phyloP scores from a whole-genome alignment of 2,113 vertebrate genomes.

The Pteronura brasiliensis region DNA sequence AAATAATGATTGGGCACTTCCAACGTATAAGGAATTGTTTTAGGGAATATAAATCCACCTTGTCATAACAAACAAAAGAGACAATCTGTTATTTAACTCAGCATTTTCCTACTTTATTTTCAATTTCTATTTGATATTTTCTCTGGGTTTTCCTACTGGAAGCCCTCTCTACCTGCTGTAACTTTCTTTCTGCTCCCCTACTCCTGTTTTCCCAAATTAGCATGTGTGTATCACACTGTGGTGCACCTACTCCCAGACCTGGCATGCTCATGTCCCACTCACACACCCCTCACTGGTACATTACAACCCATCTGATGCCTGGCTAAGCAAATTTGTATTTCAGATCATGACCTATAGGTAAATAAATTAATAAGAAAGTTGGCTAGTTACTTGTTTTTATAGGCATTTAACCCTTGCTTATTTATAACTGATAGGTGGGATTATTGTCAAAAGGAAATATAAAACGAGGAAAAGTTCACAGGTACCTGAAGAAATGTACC shows the following conservation, averaged over 20 bases:
- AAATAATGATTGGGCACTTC: not conserved
- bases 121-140: not conserved
- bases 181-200: not conserved
- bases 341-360: not conserved
- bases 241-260: not conserved
- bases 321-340: not conserved
- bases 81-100: not conserved
- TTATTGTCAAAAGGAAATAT: not conserved
- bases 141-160: not conserved
- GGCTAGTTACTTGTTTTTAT: not conserved
- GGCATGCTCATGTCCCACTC: not conserved
- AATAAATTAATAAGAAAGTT: not conserved
- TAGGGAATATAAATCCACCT: not conserved
- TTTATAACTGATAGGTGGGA: not conserved
- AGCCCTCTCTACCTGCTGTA: not conserved
- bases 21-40: not conserved
- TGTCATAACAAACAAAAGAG: not conserved
- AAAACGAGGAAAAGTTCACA: not conserved
- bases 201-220: not conserved
- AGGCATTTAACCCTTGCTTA: not conserved
- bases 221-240: not conserved
- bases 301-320: not conserved
- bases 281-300: not conserved
- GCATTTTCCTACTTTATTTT: not conserved
- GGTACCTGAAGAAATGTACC: not conserved